These are phyloP conservation scores for Stictocephala bisonia DNA, from an alignment of 2,888 invertebrate species.

Conservation along the genomic window DNA sequence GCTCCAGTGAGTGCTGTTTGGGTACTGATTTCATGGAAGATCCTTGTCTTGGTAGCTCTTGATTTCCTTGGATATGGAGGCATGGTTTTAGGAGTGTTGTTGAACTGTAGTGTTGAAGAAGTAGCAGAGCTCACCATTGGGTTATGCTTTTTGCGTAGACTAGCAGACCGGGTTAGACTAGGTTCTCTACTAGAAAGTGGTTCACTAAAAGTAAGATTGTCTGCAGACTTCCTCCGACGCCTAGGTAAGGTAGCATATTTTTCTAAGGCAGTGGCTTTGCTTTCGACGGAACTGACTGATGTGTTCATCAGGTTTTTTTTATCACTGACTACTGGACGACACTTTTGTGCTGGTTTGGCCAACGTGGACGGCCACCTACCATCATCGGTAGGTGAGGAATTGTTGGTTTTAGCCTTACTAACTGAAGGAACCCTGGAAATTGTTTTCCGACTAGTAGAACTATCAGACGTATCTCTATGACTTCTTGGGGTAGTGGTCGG, in stretches of 20 bases:
- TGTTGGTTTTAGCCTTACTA: slow-evolving; percentile 23
- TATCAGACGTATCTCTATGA: slow-evolving; percentile 34
- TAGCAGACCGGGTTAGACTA: slow-evolving; percentile 61
- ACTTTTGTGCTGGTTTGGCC: slow-evolving; percentile 48
- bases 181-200: slow-evolving; percentile 57
- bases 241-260: slow-evolving; percentile 84
- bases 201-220: slow-evolving; percentile 62
- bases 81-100: slow-evolving; percentile 63
- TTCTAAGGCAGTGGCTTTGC: slow-evolving; percentile 70
- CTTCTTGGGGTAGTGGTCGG: slow-evolving; percentile 1
- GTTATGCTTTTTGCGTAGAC: slow-evolving; percentile 58
- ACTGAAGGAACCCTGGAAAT: slow-evolving; percentile 30
- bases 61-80: slow-evolving; percentile 68
- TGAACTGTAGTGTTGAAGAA: slow-evolving; percentile 40
- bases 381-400: slow-evolving; percentile 67
- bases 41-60: slow-evolving; percentile 70
- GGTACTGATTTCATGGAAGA: slow-evolving; percentile 82
- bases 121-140: slow-evolving; percentile 46
- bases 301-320: slow-evolving; percentile 50
- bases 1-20: slow-evolving; percentile 81
- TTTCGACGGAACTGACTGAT: slow-evolving; percentile 61
- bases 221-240: slow-evolving; percentile 73
- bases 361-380: slow-evolving; percentile 75
- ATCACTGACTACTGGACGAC: slow-evolving; percentile 42
- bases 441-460: slow-evolving; percentile 11